Conservation (phyloP, 2,797 vertebrate species). For the Eremophila alpestris region DNA sequence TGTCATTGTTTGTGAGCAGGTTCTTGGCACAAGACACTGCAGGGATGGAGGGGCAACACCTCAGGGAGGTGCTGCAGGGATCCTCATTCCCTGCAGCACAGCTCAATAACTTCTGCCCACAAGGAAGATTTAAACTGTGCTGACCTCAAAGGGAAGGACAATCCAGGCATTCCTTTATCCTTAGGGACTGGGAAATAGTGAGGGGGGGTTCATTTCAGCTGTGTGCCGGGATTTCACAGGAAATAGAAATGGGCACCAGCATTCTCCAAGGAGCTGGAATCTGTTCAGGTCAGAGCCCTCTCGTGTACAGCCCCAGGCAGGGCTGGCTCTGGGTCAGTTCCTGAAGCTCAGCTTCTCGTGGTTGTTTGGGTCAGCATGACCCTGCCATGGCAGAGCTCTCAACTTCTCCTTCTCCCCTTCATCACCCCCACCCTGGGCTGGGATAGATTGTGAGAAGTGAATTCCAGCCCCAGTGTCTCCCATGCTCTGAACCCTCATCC, state of each 20-base stretch:
- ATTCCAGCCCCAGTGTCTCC: neutral
- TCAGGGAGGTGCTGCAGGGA: too few relatives aligned
- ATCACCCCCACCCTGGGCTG: neutral
- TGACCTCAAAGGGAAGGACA: neutral
- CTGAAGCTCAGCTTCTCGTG: neutral
- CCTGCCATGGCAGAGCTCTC: neutral
- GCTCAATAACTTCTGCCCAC: neutral
- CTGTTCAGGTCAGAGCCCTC: neutral
- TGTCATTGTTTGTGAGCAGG: neutral
- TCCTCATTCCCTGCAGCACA: neutral
- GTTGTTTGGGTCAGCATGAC: neutral
- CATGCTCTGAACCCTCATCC: neutral
- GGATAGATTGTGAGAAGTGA: neutral
- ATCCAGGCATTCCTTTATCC: neutral
- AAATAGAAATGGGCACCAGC: neutral
- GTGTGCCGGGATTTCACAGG: neutral
- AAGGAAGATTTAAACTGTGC: neutral
- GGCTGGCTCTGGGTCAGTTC: neutral
- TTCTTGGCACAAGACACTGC: accelerated
- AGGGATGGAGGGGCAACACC: neutral
- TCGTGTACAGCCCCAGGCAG: neutral
- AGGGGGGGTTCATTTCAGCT: neutral
- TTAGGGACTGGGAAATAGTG: neutral
- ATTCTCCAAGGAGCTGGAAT: neutral
- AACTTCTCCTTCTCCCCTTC: neutral